phyloP scores from a whole-genome alignment of 2,113 vertebrate genomes.

The Zosterops japonicus region DNA sequence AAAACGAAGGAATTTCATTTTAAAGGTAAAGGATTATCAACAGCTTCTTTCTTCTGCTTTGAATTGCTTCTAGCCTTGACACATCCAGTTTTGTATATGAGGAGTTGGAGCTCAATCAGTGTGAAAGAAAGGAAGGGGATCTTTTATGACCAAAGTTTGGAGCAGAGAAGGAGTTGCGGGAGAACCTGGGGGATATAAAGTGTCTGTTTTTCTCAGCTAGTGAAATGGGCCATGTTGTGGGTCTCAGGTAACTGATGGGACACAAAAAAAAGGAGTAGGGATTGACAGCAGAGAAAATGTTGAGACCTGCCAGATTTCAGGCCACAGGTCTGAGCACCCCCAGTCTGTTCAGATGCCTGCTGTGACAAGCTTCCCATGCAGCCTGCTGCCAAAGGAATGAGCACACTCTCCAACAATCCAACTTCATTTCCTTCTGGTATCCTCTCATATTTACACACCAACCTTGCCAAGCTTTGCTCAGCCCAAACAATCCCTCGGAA shows the following conservation, averaged over 20 bases:
- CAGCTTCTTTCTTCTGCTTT: not conserved
- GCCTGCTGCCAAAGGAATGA: not conserved
- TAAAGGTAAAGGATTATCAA: not conserved
- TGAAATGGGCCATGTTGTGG: not conserved
- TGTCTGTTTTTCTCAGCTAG: not conserved
- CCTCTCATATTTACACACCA: slow-evolving; percentile 4
- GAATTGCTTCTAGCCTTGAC: not conserved
- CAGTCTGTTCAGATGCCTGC: not conserved
- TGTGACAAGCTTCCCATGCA: not conserved
- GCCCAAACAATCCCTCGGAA: not conserved
- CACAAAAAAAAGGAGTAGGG: not conserved
- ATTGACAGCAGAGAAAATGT: not conserved
- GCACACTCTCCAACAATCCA: not conserved
- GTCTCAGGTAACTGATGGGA: not conserved
- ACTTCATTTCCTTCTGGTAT: slow-evolving; percentile 33
- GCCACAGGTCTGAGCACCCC: not conserved
- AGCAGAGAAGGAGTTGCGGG: not conserved
- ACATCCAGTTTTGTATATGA: not conserved
- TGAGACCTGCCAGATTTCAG: not conserved
- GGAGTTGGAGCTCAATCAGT: not conserved
- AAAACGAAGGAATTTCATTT: not conserved
- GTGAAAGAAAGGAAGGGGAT: not conserved
- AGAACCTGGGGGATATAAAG: not conserved
- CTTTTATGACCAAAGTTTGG: not conserved
- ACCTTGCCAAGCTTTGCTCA: slow-evolving; percentile 13